Evolutionary conservation across 2,888 invertebrate species (phyloP).

Genomic region (Pandemis corylana): DNA sequence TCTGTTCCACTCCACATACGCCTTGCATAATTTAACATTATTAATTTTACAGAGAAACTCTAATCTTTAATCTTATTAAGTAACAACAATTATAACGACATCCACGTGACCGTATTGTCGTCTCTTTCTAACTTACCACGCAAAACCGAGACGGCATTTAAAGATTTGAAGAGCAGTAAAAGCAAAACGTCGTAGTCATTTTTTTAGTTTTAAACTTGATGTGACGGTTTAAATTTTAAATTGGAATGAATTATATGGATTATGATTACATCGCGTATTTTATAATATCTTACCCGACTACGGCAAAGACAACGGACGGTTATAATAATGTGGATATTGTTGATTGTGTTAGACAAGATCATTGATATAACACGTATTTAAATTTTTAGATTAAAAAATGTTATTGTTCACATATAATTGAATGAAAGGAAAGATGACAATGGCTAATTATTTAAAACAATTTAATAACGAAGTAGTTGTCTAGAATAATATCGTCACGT

Average conservation of each 20-base stretch:
- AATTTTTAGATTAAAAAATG: background rate
- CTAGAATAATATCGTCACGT: too few species aligned
- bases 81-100: constrained; percentile 26
- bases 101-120: background rate
- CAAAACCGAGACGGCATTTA: background rate
- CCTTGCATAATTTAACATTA: constrained; percentile 54
- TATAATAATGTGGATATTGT: background rate
- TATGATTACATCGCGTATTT: background rate
- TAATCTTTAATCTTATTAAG: constrained; percentile 38
- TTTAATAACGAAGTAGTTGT: too few species aligned
- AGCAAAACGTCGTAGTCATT: background rate
- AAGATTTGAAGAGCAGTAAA: too few species aligned
- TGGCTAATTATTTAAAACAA: background rate
- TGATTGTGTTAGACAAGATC: background rate
- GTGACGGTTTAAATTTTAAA: background rate
- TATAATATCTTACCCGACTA: too few species aligned
- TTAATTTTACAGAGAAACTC: constrained; percentile 31
- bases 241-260: background rate
- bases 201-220: background rate
- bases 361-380: background rate
- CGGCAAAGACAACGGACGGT: too few species aligned
- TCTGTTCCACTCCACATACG: constrained; percentile 55
- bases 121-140: background rate
- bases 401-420: background rate
- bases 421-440: background rate